Conservation (phyloP, 2,113 vertebrate species). For the Bubalus kerabau region DNA sequence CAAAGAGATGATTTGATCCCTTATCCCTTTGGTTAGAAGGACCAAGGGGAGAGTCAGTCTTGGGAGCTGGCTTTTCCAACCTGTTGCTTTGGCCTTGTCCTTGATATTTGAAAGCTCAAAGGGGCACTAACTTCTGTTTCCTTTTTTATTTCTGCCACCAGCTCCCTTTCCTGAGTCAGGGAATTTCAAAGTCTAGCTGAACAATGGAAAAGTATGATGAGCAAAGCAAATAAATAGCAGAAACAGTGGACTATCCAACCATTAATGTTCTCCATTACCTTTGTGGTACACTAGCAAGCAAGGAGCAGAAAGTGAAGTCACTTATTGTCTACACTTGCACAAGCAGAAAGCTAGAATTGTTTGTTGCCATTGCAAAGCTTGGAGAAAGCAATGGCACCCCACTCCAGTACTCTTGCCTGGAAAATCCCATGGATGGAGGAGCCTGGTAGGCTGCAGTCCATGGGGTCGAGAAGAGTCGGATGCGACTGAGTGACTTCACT, state of each 20-base stretch:
- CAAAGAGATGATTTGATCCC: not conserved
- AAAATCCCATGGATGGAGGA: no score
- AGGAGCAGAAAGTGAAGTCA: not conserved
- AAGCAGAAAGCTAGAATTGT: not conserved
- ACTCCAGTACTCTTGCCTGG: no score
- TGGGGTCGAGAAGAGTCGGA: accelerated
- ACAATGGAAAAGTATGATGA: not conserved
- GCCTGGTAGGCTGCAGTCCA: no score
- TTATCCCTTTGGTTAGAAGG: not conserved
- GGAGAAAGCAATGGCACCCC: no score
- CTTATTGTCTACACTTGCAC: not conserved
- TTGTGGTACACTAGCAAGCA: not conserved
- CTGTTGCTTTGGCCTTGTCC: not conserved
- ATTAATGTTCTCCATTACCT: not conserved
- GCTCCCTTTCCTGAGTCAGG: not conserved
- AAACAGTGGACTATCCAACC: accelerated
- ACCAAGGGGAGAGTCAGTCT: no score
- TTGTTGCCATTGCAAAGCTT: not conserved
- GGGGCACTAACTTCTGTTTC: not conserved
- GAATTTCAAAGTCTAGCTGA: not conserved
- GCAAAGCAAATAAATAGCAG: not conserved
- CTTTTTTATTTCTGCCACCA: not conserved
- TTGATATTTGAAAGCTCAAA: not conserved
- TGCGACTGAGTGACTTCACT: accelerated
- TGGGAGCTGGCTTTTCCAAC: no score